Evolutionary conservation across 2,888 invertebrate species (phyloP).

Genomic region (Lasioglossum malachurum): DNA sequence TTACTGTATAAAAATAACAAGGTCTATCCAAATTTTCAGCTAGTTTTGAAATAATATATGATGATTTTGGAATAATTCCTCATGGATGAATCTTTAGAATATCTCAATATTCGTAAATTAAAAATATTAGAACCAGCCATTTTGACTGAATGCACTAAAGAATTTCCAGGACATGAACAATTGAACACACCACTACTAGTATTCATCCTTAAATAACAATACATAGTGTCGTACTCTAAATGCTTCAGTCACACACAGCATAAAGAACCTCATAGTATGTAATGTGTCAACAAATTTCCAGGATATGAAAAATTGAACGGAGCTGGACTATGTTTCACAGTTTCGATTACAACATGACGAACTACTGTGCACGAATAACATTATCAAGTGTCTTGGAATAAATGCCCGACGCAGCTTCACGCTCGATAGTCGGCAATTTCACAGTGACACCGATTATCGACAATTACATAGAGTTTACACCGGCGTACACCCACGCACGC

Average conservation of each 20-base stretch:
- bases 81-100: too few relatives aligned
- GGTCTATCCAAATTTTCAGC: too few relatives aligned
- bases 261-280: background rate
- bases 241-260: background rate
- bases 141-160: too few relatives aligned
- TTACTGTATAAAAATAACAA: too few relatives aligned
- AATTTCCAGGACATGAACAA: too few relatives aligned
- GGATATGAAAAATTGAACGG: background rate
- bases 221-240: background rate
- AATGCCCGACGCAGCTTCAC: background rate
- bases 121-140: too few relatives aligned
- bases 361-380: background rate
- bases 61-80: too few relatives aligned
- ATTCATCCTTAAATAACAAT: background rate
- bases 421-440: constrained; percentile 17
- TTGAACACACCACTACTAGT: too few relatives aligned
- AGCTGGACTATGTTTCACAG: background rate
- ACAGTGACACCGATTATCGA: constrained; percentile 9
- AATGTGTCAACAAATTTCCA: background rate
- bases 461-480: constrained; percentile 20
- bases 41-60: too few relatives aligned
- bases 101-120: too few relatives aligned
- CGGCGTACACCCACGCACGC: background rate
- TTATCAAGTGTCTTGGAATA: background rate
- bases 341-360: background rate